Percentiles rank a stretch among this genome's conserved stretches.
Conservation (phyloP, 2,888 invertebrate genomes). For the Rhagonycha fulva region DNA sequence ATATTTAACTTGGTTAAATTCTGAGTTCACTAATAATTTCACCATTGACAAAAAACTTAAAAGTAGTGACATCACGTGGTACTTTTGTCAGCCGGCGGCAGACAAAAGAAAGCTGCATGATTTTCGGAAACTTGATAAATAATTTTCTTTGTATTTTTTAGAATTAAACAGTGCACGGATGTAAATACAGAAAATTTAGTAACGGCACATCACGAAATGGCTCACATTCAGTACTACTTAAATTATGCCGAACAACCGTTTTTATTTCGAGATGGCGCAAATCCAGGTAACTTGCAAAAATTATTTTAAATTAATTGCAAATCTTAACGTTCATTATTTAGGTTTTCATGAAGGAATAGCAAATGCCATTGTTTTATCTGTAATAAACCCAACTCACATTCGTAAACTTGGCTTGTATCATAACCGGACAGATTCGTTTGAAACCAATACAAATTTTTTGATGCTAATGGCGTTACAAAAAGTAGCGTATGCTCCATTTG, state of each 20-base stretch:
- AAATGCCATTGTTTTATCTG: constrained; percentile 77
- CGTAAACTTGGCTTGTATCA: constrained; percentile 73
- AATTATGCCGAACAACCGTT: constrained; percentile 77
- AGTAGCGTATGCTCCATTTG: constrained; percentile 78
- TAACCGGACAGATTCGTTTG: constrained; percentile 67
- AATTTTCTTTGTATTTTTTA: constrained; percentile 41
- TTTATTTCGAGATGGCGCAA: constrained; percentile 78
- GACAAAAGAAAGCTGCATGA: no score
- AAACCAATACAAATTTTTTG: constrained; percentile 77
- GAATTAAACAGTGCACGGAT: constrained; percentile 83
- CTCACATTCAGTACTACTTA: constrained; percentile 80
- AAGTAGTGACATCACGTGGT: no score
- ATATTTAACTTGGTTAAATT: no score
- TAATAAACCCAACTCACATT: constrained; percentile 76
- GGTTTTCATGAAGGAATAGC: constrained; percentile 88
- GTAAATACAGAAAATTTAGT: constrained; percentile 77
- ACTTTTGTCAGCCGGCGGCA: no score
- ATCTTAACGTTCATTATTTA: constrained; percentile 42
- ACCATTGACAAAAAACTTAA: no score
- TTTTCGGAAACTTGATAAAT: not conserved
- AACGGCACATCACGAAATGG: constrained; percentile 83
- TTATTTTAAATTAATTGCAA: not conserved
- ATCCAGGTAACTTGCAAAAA: constrained; percentile 66
- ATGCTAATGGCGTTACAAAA: constrained; percentile 80
- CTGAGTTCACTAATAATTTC: no score